A percentile compares a stretch with the other conserved stretches of the same genome.
Evolutionary conservation across 1,140 invertebrate genomes (phyloP).

Genomic region (Lutraria rhynchaena): DNA sequence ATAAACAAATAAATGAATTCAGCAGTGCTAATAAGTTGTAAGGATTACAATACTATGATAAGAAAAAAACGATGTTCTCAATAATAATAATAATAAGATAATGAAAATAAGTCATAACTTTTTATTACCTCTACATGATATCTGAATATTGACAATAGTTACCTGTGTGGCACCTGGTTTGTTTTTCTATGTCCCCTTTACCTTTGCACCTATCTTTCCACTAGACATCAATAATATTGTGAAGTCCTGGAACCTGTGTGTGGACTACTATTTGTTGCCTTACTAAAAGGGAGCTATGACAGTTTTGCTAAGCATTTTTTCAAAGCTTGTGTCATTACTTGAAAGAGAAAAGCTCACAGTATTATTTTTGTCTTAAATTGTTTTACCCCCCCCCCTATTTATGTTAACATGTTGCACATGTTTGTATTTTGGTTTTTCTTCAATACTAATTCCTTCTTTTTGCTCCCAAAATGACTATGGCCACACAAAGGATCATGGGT

Average conservation of each 20-base stretch:
- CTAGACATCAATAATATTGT: constrained; percentile 19
- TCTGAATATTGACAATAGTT: neutral
- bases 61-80: too few species aligned
- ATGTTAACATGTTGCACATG: constrained; percentile 29
- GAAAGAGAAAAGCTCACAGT: neutral
- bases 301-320: too few species aligned
- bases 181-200: neutral
- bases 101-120: too few species aligned
- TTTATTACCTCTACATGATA: too few species aligned
- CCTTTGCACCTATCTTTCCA: neutral
- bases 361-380: neutral
- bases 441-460: constrained; percentile 36
- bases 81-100: too few species aligned
- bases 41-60: too few species aligned
- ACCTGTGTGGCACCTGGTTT: constrained; percentile 34
- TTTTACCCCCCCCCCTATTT: neutral
- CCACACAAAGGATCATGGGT: constrained; percentile 40
- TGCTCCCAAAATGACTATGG: constrained; percentile 45
- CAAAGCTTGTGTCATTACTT: too few species aligned
- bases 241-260: neutral
- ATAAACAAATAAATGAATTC: too few species aligned
- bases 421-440: constrained; percentile 4
- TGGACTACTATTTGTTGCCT: too few species aligned
- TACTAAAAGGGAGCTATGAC: too few species aligned
- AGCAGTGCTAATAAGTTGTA: too few species aligned